Evolutionary conservation across 1,140 invertebrate species (phyloP).

Genomic region (Stegodyphus dumicola): DNA sequence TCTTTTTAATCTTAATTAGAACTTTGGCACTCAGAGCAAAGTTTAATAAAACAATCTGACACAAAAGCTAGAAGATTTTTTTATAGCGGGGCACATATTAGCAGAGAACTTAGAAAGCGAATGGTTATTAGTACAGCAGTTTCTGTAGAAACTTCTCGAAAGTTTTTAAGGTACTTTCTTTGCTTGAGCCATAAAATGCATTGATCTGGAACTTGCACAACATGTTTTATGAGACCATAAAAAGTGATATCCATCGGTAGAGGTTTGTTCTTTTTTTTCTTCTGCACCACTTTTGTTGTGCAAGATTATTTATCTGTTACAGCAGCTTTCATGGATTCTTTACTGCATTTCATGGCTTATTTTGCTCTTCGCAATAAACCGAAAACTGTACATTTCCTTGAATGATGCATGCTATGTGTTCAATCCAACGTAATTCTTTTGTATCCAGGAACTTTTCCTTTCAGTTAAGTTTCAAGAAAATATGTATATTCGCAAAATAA

Average conservation of each 20-base stretch:
- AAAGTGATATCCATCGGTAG: slow-evolving; percentile 55
- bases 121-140: slow-evolving; percentile 47
- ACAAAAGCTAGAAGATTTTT: background rate
- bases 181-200: slow-evolving; percentile 44
- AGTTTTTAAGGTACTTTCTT: slow-evolving; percentile 57
- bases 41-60: no score
- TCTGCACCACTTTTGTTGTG: slow-evolving; percentile 22
- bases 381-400: no score
- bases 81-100: slow-evolving; percentile 12
- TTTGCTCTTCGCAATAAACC: background rate
- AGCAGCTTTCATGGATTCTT: slow-evolving; percentile 34
- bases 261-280: slow-evolving; percentile 20
- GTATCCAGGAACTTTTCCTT: no score
- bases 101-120: slow-evolving; percentile 8
- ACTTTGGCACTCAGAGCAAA: background rate
- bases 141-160: slow-evolving; percentile 30
- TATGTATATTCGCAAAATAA: no score
- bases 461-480: no score
- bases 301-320: slow-evolving; percentile 50
- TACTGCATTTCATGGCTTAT: background rate
- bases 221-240: slow-evolving; percentile 57
- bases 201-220: slow-evolving; percentile 54
- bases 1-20: slow-evolving; percentile 24
- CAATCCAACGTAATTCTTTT: no score
- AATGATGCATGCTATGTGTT: no score